phyloP scores from a whole-genome alignment of 2,888 invertebrate genomes.

The Caenorhabditis afra region DNA sequence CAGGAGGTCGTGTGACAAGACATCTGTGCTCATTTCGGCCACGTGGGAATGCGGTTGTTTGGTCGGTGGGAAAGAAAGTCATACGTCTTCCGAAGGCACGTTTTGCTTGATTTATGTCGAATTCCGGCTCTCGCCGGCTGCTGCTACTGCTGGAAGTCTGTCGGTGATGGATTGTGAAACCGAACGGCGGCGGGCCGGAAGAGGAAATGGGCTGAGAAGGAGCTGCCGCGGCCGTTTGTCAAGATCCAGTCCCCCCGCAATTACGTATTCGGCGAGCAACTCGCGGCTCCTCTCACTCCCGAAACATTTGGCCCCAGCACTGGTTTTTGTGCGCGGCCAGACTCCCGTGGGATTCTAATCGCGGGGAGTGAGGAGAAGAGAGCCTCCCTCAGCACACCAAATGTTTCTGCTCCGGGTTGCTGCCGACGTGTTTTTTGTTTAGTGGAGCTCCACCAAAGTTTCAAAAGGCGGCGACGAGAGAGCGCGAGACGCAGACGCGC shows the following conservation, averaged over 20 bases:
- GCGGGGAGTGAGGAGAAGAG: conserved; percentile 1
- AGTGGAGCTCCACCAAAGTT: conserved; percentile 21
- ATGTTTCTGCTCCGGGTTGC: conserved; percentile 34
- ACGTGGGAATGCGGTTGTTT: conserved; percentile 45
- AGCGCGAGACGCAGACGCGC: conserved; percentile 25
- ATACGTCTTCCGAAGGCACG: conserved; percentile 27
- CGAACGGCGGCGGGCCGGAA: neutral
- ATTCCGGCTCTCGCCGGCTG: conserved; percentile 20
- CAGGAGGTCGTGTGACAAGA: conserved; percentile 17
- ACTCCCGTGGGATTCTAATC: conserved; percentile 51
- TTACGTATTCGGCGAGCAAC: neutral
- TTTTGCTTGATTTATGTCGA: conserved; percentile 29
- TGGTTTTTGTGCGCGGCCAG: conserved; percentile 5
- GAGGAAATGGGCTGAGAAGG: too few species aligned
- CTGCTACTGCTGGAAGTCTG: neutral
- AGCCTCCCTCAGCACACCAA: neutral
- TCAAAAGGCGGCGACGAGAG: conserved; percentile 19
- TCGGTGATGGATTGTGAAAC: conserved; percentile 17
- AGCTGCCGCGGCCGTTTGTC: conserved; percentile 2
- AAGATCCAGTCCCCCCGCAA: neutral
- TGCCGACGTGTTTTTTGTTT: conserved; percentile 42
- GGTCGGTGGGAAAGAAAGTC: conserved; percentile 44
- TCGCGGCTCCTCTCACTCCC: too few species aligned
- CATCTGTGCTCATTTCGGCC: conserved; percentile 26
- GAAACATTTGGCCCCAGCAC: conserved; percentile 29